phyloP scores from a whole-genome alignment of 2,888 invertebrate genomes.

The Lasioglossum malachurum region DNA sequence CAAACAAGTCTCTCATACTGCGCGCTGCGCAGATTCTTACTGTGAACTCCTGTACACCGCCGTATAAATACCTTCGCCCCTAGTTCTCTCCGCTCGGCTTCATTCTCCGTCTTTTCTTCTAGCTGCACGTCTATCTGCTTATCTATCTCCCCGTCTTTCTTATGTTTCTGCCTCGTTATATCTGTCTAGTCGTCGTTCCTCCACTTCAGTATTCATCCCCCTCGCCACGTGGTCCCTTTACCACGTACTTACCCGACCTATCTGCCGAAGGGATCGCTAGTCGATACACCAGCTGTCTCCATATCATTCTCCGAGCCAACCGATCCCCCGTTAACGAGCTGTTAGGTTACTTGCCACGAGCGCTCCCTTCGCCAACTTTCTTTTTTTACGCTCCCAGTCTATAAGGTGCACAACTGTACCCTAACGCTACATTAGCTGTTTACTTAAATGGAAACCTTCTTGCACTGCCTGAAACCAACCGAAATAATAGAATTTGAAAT shows the following conservation, averaged over 20 bases:
- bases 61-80: slow-evolving; percentile 12
- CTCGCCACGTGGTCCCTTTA: slow-evolving; percentile 23
- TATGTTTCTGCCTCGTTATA: slow-evolving; percentile 46
- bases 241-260: slow-evolving; percentile 31
- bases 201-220: slow-evolving; percentile 44
- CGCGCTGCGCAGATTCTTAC: background rate
- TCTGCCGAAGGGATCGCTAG: slow-evolving; percentile 38
- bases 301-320: slow-evolving; percentile 44
- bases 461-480: background rate
- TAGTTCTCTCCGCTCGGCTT: slow-evolving; percentile 23
- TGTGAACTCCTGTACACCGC: background rate
- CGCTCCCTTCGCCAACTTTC: background rate
- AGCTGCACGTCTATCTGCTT: slow-evolving; percentile 51
- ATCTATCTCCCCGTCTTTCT: slow-evolving; percentile 42
- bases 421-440: background rate
- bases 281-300: slow-evolving; percentile 46
- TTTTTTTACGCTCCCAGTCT: background rate
- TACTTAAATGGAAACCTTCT: background rate
- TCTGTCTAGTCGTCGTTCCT: slow-evolving; percentile 35
- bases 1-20: background rate
- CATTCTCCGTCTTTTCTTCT: slow-evolving; percentile 34
- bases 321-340: background rate
- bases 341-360: background rate
- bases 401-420: background rate
- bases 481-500: background rate